Base-by-base conservation (phyloP, 2,113 vertebrate species). In the Phyllostomus hastatus region DNA sequence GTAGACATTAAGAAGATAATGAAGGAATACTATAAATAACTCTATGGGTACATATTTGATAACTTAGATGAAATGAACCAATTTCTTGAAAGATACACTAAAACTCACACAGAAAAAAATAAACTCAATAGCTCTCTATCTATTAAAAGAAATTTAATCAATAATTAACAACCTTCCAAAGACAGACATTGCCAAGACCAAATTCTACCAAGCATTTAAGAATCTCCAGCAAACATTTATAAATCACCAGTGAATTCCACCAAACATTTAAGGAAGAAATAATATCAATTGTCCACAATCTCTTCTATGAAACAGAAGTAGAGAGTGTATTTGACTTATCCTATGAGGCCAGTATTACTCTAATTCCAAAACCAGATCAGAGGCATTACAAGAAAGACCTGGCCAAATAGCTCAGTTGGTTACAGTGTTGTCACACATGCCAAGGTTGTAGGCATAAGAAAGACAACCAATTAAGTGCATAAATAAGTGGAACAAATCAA, bases 141-240 rank as follows among this genome's bases (percentile, higher is more conserved):
- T 92, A 57, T 72, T 69, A 93, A 76, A 76, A 73, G 50, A 86
- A 86, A 76, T 75, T 85, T 4, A 92, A 84, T 89, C 1, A 83
- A 57, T 88, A 96, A 87, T 82, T 75, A 81, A 73, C 70, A 94
- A 57, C 26, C 46, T 89, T 80, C 38, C 64, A 79, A 91, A 92
- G 69, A 92, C 1, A 64, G 24, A 91, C 59, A 91, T 70, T 24
- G 35, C 50, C 20, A 88, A 35, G 50, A 73, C 52, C 43, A 92
- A 84, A 92, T 57, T 72, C 31, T 84, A 79, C 43, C 78, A 94
- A 92, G 72, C 17, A 73, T 61, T 88, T 94, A 93, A 83, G 12
- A 5, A 70, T 50, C 41, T 73, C 67, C 54, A 83, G 90, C 59
- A 28, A 83, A 83, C 52, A 64, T 64, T 91, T 41, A 88, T 31